Evolutionary conservation across 92 coral and sea anemone genomes (phyloP).

Genomic region (Virgularia gustaviana): DNA sequence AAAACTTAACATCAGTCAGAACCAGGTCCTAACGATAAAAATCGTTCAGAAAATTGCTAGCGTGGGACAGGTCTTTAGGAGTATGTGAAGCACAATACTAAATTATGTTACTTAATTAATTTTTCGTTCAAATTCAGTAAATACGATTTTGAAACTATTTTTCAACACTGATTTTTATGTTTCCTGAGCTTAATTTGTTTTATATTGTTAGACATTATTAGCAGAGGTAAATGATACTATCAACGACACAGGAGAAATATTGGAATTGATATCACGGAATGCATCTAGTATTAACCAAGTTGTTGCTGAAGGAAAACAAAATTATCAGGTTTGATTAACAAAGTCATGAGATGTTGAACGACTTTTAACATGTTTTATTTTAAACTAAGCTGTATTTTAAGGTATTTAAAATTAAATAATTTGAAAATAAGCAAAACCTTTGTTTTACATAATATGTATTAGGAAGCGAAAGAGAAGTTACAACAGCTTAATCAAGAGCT

Average conservation of each 20-base stretch:
- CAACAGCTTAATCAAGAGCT: conserved; percentile 43
- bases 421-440: background rate
- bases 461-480: conserved; percentile 7
- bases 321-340: conserved; percentile 22
- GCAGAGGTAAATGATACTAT: conserved; percentile 22
- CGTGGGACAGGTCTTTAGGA: too few species aligned
- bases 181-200: background rate
- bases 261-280: conserved; percentile 5
- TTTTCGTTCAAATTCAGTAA: too few species aligned
- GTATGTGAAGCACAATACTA: too few species aligned
- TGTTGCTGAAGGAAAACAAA: background rate
- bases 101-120: too few species aligned
- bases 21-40: too few species aligned
- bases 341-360: too few species aligned
- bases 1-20: too few species aligned
- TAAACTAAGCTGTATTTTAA: conserved; percentile 31
- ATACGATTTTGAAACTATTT: too few species aligned
- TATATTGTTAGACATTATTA: conserved; percentile 39
- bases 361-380: too few species aligned
- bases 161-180: too few species aligned
- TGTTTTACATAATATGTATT: background rate
- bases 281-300: conserved; percentile 20
- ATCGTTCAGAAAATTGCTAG: too few species aligned
- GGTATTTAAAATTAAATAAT: background rate
- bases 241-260: conserved; percentile 15